Evolutionary conservation across 2,888 invertebrate species (phyloP).

Genomic region (Rhorus exstirpatorius): DNA sequence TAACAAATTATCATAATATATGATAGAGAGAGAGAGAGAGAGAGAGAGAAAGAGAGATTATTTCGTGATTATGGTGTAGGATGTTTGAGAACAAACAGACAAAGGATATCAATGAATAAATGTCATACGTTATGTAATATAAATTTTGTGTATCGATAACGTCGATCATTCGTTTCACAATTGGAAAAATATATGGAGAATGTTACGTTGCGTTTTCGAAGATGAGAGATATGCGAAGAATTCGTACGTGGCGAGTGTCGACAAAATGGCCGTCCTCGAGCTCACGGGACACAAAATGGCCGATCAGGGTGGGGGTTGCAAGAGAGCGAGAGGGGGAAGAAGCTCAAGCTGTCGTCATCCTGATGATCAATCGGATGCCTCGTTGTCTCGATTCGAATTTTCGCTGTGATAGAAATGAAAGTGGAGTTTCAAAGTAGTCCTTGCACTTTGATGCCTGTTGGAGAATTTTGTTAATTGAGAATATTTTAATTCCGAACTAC

Average conservation of each 20-base stretch:
- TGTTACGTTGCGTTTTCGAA: not conserved
- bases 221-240: not conserved
- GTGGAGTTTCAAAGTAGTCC: too few species aligned
- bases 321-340: not conserved
- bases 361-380: too few species aligned
- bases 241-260: not conserved
- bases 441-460: too few species aligned
- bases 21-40: conserved; percentile 66
- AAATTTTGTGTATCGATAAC: conserved; percentile 34
- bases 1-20: conserved; percentile 60
- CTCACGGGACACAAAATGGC: conserved; percentile 12
- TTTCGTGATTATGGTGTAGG: conserved; percentile 63
- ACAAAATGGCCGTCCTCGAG: not conserved
- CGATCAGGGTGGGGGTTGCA: not conserved
- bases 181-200: not conserved
- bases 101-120: conserved; percentile 71
- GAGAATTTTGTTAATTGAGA: too few species aligned
- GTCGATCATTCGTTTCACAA: conserved; percentile 10
- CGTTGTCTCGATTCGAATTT: too few species aligned
- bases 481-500: too few species aligned
- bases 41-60: conserved; percentile 64
- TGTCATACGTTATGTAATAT: conserved; percentile 72
- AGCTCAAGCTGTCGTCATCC: too few species aligned
- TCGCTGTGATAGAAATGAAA: too few species aligned
- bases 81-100: conserved; percentile 63